Base-by-base conservation (phyloP, 2,797 vertebrate genomes). In the Pelodytes ibericus region DNA sequence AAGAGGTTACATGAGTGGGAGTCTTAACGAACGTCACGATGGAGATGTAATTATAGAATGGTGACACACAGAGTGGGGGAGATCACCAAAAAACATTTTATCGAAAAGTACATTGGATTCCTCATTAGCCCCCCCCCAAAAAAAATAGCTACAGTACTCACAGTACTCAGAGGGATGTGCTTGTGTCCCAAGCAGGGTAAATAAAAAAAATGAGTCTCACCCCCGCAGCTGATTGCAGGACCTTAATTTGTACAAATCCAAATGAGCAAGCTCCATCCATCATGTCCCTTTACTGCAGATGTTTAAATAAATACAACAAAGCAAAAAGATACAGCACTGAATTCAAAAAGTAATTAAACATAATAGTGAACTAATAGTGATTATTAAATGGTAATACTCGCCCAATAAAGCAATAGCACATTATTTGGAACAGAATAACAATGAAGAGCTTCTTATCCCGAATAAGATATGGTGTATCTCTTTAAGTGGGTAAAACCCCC, bases 1-100 rank as follows among this genome's bases (percentile, higher is more conserved):
- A n/a, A n/a, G n/a, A n/a, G n/a, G n/a, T n/a, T n/a, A n/a, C 5
- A 44, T 20, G 36, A 39, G 33, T 25, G 36, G 62, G 33, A 26
- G 36, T 10, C 33, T 15, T 20, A 44, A 44, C 44, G 36, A 39
- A 24, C 11, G 60, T 11, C 7, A 8, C 25, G 62, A 64, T 39
- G 22, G 24, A 44, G n/a, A 64, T 41, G 41, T 64, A 64, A 64
- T 41, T 41, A 64, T 36, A 3, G 22, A 64, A 39, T 39, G 13
- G 36, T 44, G 33, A 64, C 36, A 39, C 59, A 30, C 36, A 39
- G 33, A 24, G 49, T 53, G 20, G 49, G 20, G 20, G 18, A 53
- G 18, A 11, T 53, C 49, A 53, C 20, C 11, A 20, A 16, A n/a
- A n/a, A 22, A 22, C 49, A 53, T 53, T 53, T 53, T 2, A 22